Percentiles rank a stretch among this genome's conserved stretches.
Conservation (phyloP, 2,888 invertebrate genomes). For the Conus canariensis region DNA sequence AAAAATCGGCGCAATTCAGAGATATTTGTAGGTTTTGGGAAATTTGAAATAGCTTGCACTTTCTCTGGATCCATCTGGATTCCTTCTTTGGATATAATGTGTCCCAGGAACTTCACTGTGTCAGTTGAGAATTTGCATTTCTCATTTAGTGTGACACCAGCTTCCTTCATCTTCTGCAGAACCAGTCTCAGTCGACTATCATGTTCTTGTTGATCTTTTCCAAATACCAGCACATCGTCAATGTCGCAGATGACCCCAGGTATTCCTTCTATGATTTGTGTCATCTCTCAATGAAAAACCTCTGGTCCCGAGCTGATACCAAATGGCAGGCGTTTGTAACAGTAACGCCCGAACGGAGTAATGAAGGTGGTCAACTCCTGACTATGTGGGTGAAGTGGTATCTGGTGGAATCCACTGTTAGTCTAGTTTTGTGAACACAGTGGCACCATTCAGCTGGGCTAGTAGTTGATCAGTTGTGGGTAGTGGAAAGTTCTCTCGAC, state of each 20-base stretch:
- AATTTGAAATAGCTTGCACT: neutral
- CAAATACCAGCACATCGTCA: conserved; percentile 28
- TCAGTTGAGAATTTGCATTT: neutral
- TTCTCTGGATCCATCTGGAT: conserved; percentile 28
- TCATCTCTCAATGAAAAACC: conserved; percentile 40
- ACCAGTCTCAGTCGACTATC: conserved; percentile 9
- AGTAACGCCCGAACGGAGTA: conserved; percentile 34
- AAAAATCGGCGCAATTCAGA: neutral
- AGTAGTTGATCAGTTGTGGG: conserved; percentile 16
- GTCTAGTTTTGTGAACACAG: conserved; percentile 17
- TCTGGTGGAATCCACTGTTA: conserved; percentile 12
- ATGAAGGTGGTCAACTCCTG: neutral
- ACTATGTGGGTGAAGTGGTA: neutral
- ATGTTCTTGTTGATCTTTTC: conserved; percentile 6
- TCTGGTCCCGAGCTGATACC: conserved; percentile 40
- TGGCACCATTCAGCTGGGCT: neutral
- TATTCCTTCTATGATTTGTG: neutral
- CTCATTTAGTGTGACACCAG: neutral
- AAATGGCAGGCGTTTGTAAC: conserved; percentile 32
- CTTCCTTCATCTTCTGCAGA: conserved; percentile 4
- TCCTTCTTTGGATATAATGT: conserved; percentile 14
- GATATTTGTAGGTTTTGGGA: conserved; percentile 3
- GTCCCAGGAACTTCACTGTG: conserved; percentile 14
- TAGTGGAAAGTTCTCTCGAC: neutral
- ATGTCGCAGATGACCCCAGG: conserved; percentile 28